Percentiles rank a stretch among this genome's conserved stretches.
phyloP scores from a whole-genome alignment of 2,888 invertebrate genomes.

The Orgyia antiqua region DNA sequence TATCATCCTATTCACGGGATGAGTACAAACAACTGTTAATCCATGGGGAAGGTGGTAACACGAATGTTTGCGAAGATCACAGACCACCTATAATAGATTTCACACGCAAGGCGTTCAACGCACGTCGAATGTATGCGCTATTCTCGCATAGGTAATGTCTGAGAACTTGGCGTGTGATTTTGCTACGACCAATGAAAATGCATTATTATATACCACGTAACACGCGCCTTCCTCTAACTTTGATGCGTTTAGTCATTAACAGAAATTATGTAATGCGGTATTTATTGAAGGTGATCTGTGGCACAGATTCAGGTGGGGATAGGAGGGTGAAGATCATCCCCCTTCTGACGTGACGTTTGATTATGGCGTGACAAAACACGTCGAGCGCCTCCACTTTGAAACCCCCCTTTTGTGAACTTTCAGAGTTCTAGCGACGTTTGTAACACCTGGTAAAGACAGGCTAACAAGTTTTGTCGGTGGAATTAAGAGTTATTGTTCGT shows the following conservation, averaged over 20 bases:
- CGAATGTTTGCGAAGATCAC: conserved; percentile 39
- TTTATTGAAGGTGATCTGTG: too few relatives aligned
- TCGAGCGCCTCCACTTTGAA: conserved; percentile 40
- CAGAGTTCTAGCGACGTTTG: conserved; percentile 18
- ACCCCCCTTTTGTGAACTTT: conserved; percentile 25
- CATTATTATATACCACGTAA: too few relatives aligned
- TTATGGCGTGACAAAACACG: conserved; percentile 54
- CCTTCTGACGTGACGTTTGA: conserved; percentile 34
- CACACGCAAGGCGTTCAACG: too few relatives aligned
- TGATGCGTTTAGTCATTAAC: too few relatives aligned
- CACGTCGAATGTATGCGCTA: too few relatives aligned
- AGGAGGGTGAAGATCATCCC: conserved; percentile 12
- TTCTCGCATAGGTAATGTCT: too few relatives aligned
- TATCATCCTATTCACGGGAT: conserved; percentile 20
- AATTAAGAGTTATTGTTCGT: conserved; percentile 11
- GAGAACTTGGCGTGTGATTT: too few relatives aligned
- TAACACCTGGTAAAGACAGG: conserved; percentile 12
- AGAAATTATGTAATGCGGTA: too few relatives aligned
- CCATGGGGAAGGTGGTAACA: conserved; percentile 32
- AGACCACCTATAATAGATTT: too few relatives aligned
- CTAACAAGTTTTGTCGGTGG: conserved; percentile 9
- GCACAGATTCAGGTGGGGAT: conserved; percentile 6
- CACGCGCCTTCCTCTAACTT: too few relatives aligned
- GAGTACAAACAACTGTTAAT: conserved; percentile 36
- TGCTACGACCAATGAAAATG: too few relatives aligned